Evolutionary conservation across 2,888 invertebrate genomes (phyloP).

Genomic region (Lasioglossum morio): DNA sequence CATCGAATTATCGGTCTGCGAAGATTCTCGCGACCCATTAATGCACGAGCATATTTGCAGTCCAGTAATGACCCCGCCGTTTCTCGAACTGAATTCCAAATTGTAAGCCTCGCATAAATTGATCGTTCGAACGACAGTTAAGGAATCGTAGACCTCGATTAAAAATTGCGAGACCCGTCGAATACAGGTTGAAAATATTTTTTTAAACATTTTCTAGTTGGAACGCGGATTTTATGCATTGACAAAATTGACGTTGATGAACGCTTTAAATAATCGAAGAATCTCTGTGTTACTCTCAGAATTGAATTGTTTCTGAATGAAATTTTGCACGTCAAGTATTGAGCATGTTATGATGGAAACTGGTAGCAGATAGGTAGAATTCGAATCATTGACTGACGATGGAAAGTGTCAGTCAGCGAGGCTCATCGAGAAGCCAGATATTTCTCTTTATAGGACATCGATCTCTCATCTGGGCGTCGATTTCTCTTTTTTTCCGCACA

Average conservation of each 20-base stretch:
- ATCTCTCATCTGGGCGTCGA: constrained; percentile 73
- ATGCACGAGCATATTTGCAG: background rate
- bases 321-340: too few relatives aligned
- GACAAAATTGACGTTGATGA: too few relatives aligned
- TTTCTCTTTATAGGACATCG: constrained; percentile 74
- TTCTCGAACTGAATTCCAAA: background rate
- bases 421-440: constrained; percentile 62
- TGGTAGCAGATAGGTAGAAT: constrained; percentile 29
- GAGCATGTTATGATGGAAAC: background rate
- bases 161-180: background rate
- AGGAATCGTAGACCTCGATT: background rate
- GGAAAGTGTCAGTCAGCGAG: constrained; percentile 60
- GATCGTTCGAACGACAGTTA: background rate
- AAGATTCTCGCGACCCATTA: background rate
- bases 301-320: too few relatives aligned
- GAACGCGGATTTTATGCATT: too few relatives aligned
- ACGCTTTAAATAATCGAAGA: too few relatives aligned
- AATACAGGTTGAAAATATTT: too few relatives aligned
- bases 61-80: background rate
- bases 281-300: too few relatives aligned
- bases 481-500: constrained; percentile 75
- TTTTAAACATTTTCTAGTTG: too few relatives aligned
- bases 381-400: constrained; percentile 41
- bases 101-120: background rate
- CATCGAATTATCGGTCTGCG: background rate